phyloP scores from a whole-genome alignment of 1,140 invertebrate species.

The Brachionus calyciflorus region DNA sequence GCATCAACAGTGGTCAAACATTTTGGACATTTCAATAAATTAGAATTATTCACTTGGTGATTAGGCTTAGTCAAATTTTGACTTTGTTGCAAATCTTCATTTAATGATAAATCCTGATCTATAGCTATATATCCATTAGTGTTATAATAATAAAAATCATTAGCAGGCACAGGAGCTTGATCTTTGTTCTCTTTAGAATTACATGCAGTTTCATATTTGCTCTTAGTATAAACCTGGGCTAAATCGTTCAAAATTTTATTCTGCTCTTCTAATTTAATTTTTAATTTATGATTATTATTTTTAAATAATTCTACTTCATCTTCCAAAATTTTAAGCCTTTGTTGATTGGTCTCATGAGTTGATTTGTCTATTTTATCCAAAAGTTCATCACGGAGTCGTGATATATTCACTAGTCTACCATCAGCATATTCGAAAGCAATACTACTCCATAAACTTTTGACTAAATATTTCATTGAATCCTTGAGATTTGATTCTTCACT shows the following conservation, averaged over 20 bases:
- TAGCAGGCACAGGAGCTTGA: too few relatives aligned
- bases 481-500: not conserved
- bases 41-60: not conserved
- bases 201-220: too few relatives aligned
- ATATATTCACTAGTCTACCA: not conserved
- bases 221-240: too few relatives aligned
- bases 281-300: not conserved
- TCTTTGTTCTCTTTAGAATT: too few relatives aligned
- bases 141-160: constrained; percentile 17
- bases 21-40: not conserved
- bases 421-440: constrained; percentile 9
- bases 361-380: not conserved
- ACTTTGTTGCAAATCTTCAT: not conserved
- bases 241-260: not conserved
- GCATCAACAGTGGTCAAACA: not conserved
- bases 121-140: constrained; percentile 12
- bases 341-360: not conserved
- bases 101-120: not conserved
- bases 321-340: not conserved
- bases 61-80: not conserved
- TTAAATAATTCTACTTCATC: not conserved
- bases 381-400: not conserved
- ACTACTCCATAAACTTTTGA: constrained; percentile 33
- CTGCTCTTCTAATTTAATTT: not conserved
- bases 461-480: constrained; percentile 11